phyloP scores from a whole-genome alignment of 2,113 vertebrate genomes.

The Terrapene triunguis region DNA sequence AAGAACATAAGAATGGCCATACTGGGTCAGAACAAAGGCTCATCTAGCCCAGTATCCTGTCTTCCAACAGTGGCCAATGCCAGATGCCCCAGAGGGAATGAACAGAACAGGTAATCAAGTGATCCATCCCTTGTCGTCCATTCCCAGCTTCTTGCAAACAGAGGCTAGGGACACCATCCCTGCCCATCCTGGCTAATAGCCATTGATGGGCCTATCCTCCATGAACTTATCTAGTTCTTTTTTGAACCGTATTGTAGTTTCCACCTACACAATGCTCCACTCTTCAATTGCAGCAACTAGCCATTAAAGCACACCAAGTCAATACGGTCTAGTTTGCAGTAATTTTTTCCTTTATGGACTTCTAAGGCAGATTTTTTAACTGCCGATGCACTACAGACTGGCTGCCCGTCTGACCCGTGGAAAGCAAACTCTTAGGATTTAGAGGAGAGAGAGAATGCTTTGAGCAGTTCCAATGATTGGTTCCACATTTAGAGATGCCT shows the following conservation, averaged over 20 bases:
- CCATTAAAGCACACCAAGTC: background rate
- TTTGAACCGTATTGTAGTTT: no score
- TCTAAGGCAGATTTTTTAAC: background rate
- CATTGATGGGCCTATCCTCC: no score
- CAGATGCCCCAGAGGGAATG: no score
- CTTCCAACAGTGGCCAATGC: no score
- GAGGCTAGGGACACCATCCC: no score
- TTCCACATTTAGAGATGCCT: background rate
- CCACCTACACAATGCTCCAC: background rate
- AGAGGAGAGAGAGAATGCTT: constrained; percentile 20
- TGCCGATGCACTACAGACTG: background rate
- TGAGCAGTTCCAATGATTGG: background rate
- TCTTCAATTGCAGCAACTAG: background rate
- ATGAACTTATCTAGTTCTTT: no score
- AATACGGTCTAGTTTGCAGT: background rate
- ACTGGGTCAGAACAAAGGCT: no score
- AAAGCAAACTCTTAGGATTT: constrained; percentile 15
- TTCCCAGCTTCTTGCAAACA: no score
- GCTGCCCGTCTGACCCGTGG: background rate
- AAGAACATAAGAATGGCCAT: background rate
- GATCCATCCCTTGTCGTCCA: no score
- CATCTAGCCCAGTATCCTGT: no score
- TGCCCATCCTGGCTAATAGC: no score
- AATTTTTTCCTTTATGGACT: background rate
- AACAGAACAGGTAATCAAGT: no score